Evolutionary conservation across 2,888 invertebrate genomes (phyloP).

Genomic region (Acleris laterana): DNA sequence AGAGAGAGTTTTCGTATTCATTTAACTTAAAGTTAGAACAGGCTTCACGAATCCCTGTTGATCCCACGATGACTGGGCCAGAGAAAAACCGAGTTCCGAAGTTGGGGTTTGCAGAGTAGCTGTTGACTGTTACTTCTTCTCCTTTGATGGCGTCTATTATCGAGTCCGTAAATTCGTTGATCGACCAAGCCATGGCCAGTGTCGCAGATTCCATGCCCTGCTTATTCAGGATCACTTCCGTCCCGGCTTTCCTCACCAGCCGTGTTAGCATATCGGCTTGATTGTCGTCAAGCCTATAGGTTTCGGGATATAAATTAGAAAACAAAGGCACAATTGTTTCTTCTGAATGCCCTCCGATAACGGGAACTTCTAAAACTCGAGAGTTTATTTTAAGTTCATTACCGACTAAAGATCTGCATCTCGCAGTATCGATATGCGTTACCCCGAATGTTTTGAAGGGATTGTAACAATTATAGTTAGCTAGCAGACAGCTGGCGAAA

Average conservation of each 20-base stretch:
- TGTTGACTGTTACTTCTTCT: conserved; percentile 51
- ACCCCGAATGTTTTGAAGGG: conserved; percentile 65
- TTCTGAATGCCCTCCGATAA: conserved; percentile 69
- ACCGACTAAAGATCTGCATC: conserved; percentile 54
- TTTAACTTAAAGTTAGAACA: conserved; percentile 54
- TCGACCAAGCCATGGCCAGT: conserved; percentile 61
- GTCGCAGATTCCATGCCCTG: conserved; percentile 56
- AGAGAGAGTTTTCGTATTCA: conserved; percentile 54
- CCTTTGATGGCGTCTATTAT: conserved; percentile 59
- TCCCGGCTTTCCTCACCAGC: conserved; percentile 59
- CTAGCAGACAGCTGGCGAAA: conserved; percentile 59
- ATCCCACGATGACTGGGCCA: conserved; percentile 60
- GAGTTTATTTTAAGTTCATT: conserved; percentile 54
- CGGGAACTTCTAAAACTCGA: conserved; percentile 54
- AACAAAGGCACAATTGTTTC: conserved; percentile 67
- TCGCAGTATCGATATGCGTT: conserved; percentile 62
- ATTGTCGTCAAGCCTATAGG: conserved; percentile 46
- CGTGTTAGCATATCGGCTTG: conserved; percentile 61
- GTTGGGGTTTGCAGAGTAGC: conserved; percentile 61
- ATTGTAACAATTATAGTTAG: conserved; percentile 57
- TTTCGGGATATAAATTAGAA: conserved; percentile 57
- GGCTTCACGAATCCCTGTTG: conserved; percentile 54
- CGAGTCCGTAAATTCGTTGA: conserved; percentile 61
- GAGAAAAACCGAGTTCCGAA: conserved; percentile 67
- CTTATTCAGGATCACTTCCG: conserved; percentile 58